Conservation (phyloP, 2,888 invertebrate genomes). For the Emmelina monodactyla region DNA sequence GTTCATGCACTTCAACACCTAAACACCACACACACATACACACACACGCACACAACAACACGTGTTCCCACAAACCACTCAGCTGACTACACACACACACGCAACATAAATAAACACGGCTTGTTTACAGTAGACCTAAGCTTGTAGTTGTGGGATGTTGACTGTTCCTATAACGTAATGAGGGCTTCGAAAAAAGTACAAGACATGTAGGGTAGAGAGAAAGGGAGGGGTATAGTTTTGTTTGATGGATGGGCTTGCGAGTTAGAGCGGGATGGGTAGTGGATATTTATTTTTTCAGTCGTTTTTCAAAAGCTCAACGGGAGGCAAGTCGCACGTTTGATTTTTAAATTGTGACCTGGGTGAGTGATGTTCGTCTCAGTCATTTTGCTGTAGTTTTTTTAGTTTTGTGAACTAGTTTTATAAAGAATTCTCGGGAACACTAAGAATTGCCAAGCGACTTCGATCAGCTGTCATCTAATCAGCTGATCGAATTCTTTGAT, state of each 20-base stretch:
- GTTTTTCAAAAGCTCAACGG: constrained; percentile 54
- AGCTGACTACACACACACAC: constrained; percentile 50
- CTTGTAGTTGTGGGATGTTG: constrained; percentile 38
- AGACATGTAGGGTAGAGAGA: constrained; percentile 37
- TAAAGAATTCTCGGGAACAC: background rate
- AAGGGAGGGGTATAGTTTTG: constrained; percentile 9
- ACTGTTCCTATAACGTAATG: constrained; percentile 40
- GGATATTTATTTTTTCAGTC: constrained; percentile 36
- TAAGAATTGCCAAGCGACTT: background rate
- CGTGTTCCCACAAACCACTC: constrained; percentile 33
- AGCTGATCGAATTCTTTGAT: background rate
- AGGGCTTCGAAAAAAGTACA: constrained; percentile 54
- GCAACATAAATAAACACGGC: no score
- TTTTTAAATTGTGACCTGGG: constrained; percentile 49
- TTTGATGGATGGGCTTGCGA: no score
- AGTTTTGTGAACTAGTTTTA: background rate
- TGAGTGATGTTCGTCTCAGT: constrained; percentile 42
- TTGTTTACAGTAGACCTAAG: constrained; percentile 28
- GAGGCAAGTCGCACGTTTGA: constrained; percentile 60
- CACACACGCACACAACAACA: constrained; percentile 23
- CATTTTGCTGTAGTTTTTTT: constrained; percentile 13
- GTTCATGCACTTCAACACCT: constrained; percentile 23
- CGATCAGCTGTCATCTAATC: background rate
- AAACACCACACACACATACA: constrained; percentile 24
- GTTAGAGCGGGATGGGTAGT: constrained; percentile 25